These are phyloP conservation scores for Muraenolepis orangiensis DNA, from an alignment of 2,797 vertebrate genomes.

Conservation along the genomic window DNA sequence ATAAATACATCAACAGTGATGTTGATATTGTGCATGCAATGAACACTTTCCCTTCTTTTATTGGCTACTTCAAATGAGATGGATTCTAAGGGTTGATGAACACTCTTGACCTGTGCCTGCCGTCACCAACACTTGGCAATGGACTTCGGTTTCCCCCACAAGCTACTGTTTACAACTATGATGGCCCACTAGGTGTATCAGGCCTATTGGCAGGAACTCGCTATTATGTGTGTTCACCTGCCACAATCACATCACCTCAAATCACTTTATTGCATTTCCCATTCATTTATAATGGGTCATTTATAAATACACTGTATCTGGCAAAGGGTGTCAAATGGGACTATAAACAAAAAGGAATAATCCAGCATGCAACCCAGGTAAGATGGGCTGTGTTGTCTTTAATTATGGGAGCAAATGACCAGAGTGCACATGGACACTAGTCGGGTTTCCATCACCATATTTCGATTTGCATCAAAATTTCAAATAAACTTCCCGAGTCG, in stretches of 20 bases:
- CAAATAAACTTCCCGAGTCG: no score
- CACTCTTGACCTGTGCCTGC: background rate
- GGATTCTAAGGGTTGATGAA: background rate
- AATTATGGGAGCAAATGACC: background rate
- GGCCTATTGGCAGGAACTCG: background rate
- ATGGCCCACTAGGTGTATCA: background rate
- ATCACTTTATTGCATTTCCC: background rate
- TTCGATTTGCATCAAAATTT: no score
- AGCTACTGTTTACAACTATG: background rate
- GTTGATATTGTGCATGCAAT: no score
- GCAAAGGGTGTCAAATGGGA: background rate
- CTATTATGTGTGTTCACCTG: background rate
- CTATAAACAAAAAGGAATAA: background rate
- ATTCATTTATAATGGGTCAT: background rate
- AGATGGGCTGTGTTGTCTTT: background rate
- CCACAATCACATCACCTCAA: background rate
- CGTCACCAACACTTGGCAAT: background rate
- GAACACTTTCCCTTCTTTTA: no score
- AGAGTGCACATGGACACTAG: background rate
- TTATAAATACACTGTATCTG: background rate
- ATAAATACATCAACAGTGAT: no score
- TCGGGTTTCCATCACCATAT: no score
- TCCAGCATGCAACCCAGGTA: background rate
- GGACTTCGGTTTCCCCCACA: background rate
- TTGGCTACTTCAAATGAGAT: no score